Conservation (phyloP, 1,140 invertebrate species). For the Onthophagus taurus region DNA sequence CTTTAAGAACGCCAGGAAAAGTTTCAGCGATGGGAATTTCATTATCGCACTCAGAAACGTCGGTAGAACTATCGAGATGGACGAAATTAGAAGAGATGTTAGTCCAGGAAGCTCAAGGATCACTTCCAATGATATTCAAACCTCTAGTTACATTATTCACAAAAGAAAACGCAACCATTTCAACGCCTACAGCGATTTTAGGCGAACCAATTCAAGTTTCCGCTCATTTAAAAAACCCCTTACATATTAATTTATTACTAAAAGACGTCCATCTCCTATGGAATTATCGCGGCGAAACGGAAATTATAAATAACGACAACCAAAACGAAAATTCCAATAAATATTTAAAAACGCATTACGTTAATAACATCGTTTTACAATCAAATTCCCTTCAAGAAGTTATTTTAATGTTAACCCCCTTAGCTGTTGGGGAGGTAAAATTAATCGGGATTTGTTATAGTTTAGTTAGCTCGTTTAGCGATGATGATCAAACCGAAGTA, state of each 20-base stretch:
- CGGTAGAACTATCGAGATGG: slow-evolving; percentile 47
- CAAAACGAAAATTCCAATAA: slow-evolving; percentile 30
- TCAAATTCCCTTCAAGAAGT: slow-evolving; percentile 36
- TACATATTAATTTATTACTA: slow-evolving; percentile 65
- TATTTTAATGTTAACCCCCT: slow-evolving; percentile 39
- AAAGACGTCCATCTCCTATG: slow-evolving; percentile 71
- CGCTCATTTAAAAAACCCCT: slow-evolving; percentile 66
- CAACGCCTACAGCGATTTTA: slow-evolving; percentile 58
- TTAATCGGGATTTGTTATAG: slow-evolving; percentile 39
- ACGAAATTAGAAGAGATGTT: slow-evolving; percentile 69
- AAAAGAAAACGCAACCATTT: slow-evolving; percentile 53
- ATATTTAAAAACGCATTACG: slow-evolving; percentile 37
- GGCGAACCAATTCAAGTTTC: slow-evolving; percentile 74
- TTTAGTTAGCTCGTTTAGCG: slow-evolving; percentile 35
- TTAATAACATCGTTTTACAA: slow-evolving; percentile 35
- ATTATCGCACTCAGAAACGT: slow-evolving; percentile 27
- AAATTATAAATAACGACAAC: slow-evolving; percentile 37
- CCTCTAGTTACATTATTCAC: slow-evolving; percentile 62
- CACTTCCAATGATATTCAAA: slow-evolving; percentile 66
- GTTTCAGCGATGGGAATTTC: slow-evolving; percentile 38
- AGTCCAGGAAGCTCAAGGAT: slow-evolving; percentile 57
- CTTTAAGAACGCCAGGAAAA: slow-evolving; percentile 40
- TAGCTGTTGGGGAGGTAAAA: slow-evolving; percentile 37
- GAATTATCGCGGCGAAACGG: slow-evolving; percentile 58
- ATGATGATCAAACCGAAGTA: slow-evolving; percentile 37